phyloP scores from a whole-genome alignment of 2,113 vertebrate genomes.

The Corythoichthys intestinalis region DNA sequence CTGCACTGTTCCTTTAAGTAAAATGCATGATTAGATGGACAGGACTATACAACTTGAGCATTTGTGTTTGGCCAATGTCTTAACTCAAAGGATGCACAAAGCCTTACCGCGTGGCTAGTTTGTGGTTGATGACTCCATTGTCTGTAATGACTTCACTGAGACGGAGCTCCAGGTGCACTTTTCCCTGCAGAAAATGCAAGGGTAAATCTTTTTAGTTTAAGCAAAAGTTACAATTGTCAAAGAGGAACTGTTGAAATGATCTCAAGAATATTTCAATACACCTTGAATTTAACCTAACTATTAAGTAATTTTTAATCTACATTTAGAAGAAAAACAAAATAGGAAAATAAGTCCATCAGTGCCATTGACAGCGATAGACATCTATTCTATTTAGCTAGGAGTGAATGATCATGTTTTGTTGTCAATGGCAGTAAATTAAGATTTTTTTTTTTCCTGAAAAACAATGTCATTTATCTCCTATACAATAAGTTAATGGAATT shows the following conservation, averaged over 20 bases:
- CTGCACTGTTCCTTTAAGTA: too few relatives aligned
- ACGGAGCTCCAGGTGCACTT: constrained; percentile 92
- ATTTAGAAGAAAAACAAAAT: not conserved
- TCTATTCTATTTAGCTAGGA: too few relatives aligned
- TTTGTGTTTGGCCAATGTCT: constrained; percentile 4
- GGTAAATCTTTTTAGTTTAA: not conserved
- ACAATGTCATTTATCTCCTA: not conserved
- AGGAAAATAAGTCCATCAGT: not conserved
- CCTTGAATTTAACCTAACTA: not conserved
- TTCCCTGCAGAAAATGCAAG: constrained; percentile 77
- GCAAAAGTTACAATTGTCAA: not conserved
- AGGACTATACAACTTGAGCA: not conserved
- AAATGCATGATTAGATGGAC: not conserved
- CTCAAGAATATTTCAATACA: not conserved
- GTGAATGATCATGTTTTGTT: too few relatives aligned
- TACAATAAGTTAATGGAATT: not conserved
- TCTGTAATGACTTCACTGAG: constrained; percentile 98
- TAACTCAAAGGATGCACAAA: not conserved
- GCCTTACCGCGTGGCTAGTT: constrained; percentile 89
- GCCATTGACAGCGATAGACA: too few relatives aligned
- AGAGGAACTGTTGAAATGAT: not conserved
- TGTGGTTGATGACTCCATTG: constrained; percentile 88
- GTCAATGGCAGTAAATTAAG: too few relatives aligned
- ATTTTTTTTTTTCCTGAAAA: too few relatives aligned
- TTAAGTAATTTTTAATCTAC: not conserved